A percentile compares a stretch with the other conserved stretches of the same genome.
Conservation (phyloP, 2,797 vertebrate genomes). For the Crax fasciolata region DNA sequence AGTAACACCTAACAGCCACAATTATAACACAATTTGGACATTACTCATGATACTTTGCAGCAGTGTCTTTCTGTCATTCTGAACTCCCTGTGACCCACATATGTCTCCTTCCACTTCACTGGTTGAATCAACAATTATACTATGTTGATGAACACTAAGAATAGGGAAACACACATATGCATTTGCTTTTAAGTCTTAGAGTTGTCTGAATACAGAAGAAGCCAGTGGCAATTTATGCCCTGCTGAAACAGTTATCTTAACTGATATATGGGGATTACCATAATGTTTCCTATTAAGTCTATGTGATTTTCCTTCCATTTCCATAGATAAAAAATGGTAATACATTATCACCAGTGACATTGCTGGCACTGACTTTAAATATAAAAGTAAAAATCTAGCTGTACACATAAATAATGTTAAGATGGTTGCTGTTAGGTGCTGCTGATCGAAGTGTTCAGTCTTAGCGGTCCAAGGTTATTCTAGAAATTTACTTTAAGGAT, state of each 20-base stretch:
- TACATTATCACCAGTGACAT: constrained; percentile 46
- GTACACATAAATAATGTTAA: constrained; percentile 47
- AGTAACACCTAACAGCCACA: not conserved
- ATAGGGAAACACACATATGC: constrained; percentile 5
- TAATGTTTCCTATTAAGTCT: constrained; percentile 71
- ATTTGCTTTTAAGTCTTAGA: constrained; percentile 47
- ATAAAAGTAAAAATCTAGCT: constrained; percentile 51
- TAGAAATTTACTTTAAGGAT: constrained; percentile 11
- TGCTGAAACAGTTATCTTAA: constrained; percentile 70
- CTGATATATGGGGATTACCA: constrained; percentile 67
- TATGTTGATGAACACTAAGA: not conserved
- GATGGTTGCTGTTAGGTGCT: not conserved
- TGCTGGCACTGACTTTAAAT: constrained; percentile 42
- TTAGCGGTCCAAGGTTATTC: constrained; percentile 20
- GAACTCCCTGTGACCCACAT: not conserved
- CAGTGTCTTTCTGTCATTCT: not conserved
- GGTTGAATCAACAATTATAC: not conserved
- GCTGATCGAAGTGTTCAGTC: not conserved
- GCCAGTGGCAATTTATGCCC: constrained; percentile 43
- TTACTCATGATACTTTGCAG: fast-evolving
- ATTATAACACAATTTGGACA: not conserved
- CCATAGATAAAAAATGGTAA: constrained; percentile 68
- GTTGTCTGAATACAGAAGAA: constrained; percentile 42
- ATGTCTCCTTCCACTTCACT: not conserved
- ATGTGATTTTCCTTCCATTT: constrained; percentile 60